Percentiles rank a stretch among this genome's conserved stretches.
Conservation (phyloP, 2,888 invertebrate genomes). For the Ophion slaviceki region DNA sequence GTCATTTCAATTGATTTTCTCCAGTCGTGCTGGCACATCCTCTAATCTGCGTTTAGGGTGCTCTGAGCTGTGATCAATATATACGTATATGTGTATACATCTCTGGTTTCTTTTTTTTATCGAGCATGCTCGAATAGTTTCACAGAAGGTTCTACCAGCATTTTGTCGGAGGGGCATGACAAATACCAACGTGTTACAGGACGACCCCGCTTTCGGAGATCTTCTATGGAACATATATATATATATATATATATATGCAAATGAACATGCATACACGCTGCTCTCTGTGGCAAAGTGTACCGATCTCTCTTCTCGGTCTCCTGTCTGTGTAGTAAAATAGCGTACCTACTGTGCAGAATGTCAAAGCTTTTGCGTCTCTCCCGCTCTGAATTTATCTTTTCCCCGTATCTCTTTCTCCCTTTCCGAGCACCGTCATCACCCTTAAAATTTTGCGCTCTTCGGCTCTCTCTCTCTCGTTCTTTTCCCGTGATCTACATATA, state of each 20-base stretch:
- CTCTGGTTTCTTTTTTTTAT: constrained; percentile 10
- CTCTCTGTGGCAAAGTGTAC: constrained; percentile 15
- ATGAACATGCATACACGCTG: constrained; percentile 14
- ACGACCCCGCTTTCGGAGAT: constrained; percentile 30
- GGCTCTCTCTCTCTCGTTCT: not conserved
- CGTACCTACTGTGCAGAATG: constrained; percentile 22
- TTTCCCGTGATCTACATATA: not conserved
- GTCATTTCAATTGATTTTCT: not conserved
- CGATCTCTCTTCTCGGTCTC: constrained; percentile 16
- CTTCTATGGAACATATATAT: constrained; percentile 13
- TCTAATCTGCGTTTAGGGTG: not conserved
- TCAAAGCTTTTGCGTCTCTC: constrained; percentile 48
- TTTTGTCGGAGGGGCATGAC: constrained; percentile 42
- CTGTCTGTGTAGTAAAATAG: constrained; percentile 33
- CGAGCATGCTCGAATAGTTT: not conserved
- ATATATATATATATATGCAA: constrained; percentile 5
- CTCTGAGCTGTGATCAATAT: not conserved
- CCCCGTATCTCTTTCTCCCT: constrained; percentile 27
- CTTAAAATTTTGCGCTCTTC: constrained; percentile 42
- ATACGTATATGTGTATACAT: not conserved
- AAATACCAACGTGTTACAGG: constrained; percentile 43
- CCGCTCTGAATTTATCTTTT: constrained; percentile 47
- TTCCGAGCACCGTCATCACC: constrained; percentile 17
- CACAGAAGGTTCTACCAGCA: constrained; percentile 32
- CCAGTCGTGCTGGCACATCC: not conserved